Evolutionary conservation across 2,888 invertebrate species (phyloP).

Genomic region (Scaptomyza tumidula): DNA sequence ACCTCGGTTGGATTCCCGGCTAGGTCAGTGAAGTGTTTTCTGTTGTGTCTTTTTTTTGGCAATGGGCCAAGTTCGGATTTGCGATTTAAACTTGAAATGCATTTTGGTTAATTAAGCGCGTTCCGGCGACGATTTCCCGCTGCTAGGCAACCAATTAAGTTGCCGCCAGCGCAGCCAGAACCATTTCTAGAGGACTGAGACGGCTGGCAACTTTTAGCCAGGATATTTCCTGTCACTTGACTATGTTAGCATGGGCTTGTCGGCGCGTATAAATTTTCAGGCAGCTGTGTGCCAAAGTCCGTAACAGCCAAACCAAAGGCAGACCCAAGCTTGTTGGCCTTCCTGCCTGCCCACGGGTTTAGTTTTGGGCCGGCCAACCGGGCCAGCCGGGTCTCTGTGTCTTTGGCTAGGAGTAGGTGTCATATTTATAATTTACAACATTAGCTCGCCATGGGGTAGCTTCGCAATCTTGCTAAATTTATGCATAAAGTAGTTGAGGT

Average conservation of each 20-base stretch:
- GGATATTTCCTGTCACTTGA: constrained; percentile 68
- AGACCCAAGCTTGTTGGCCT: constrained; percentile 32
- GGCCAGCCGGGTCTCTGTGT: constrained; percentile 9
- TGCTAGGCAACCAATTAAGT: constrained; percentile 77
- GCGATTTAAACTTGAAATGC: constrained; percentile 67
- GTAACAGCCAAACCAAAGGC: constrained; percentile 17
- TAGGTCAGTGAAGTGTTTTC: constrained; percentile 36
- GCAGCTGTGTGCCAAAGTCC: constrained; percentile 56
- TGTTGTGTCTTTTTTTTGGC: constrained; percentile 29
- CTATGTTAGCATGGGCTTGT: constrained; percentile 43
- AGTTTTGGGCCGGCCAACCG: constrained; percentile 37
- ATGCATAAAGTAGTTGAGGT: constrained; percentile 78
- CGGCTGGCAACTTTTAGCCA: constrained; percentile 36
- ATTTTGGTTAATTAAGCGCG: constrained; percentile 78
- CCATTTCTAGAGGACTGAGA: constrained; percentile 20
- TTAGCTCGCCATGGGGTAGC: constrained; percentile 82
- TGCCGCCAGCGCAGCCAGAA: constrained; percentile 53
- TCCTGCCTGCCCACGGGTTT: constrained; percentile 61
- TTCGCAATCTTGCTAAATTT: constrained; percentile 79
- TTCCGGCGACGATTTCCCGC: constrained; percentile 76
- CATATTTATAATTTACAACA: constrained; percentile 83
- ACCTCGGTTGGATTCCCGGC: constrained; percentile 30
- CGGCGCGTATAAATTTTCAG: constrained; percentile 65
- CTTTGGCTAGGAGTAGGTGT: constrained; percentile 79
- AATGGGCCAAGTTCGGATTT: constrained; percentile 54